These are phyloP conservation scores for Podarcis muralis DNA, from an alignment of 2,113 vertebrate genomes.

Conservation along the genomic window DNA sequence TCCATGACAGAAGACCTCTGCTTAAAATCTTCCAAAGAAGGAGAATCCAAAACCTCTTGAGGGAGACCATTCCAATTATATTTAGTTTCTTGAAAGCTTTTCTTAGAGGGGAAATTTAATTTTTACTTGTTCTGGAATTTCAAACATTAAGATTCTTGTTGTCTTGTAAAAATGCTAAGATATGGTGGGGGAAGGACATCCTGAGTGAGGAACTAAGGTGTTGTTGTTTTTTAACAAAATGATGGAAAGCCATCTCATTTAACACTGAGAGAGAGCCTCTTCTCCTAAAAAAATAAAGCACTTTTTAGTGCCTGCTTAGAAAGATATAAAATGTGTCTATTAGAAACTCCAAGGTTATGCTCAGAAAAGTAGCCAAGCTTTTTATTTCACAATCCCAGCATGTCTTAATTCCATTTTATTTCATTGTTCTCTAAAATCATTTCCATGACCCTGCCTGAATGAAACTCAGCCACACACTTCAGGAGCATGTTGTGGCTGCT, in stretches of 20 bases:
- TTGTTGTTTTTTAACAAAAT: background rate
- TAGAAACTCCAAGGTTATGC: background rate
- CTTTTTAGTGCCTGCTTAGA: background rate
- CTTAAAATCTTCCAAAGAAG: no score
- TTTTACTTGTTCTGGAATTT: background rate
- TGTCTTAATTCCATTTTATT: background rate
- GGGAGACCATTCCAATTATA: no score
- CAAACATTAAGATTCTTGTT: background rate
- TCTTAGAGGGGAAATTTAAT: background rate
- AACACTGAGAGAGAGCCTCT: background rate
- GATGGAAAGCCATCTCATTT: background rate
- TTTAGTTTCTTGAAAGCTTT: background rate
- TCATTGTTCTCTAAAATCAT: accelerated
- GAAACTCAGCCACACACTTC: background rate
- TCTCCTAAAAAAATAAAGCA: background rate
- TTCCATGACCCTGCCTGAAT: accelerated
- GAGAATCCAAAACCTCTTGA: no score
- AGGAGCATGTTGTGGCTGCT: accelerated
- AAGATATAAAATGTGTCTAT: background rate
- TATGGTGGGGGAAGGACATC: background rate
- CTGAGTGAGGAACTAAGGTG: background rate
- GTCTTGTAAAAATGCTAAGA: background rate
- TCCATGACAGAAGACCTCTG: no score
- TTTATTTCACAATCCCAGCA: background rate
- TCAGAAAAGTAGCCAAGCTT: background rate